Evolutionary conservation across 2,113 vertebrate species (phyloP).

Genomic region (Engystomops pustulosus): DNA sequence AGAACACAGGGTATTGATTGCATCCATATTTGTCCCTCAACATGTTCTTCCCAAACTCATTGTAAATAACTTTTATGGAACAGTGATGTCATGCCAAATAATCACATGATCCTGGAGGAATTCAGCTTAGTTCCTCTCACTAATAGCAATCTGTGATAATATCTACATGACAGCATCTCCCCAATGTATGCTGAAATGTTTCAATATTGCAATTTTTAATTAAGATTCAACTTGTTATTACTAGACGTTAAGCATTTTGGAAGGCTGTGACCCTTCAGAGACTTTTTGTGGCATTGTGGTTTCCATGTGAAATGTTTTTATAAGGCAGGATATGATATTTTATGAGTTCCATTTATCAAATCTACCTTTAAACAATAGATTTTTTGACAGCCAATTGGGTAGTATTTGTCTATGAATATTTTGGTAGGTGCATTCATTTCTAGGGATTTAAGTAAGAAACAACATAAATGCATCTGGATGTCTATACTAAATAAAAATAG

Average conservation of each 20-base stretch:
- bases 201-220: constrained; percentile 50
- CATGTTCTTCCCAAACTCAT: constrained; percentile 9
- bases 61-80: constrained; percentile 54
- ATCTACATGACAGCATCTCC: constrained; percentile 54
- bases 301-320: constrained; percentile 37
- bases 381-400: background rate
- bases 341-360: background rate
- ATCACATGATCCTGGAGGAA: constrained; percentile 47
- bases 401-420: background rate
- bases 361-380: background rate
- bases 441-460: too few species aligned
- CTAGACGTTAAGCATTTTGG: background rate
- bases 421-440: background rate
- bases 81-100: constrained; percentile 41
- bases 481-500: too few species aligned
- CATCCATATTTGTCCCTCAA: constrained; percentile 25
- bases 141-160: constrained; percentile 31
- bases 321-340: background rate
- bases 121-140: constrained; percentile 11
- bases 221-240: constrained; percentile 41
- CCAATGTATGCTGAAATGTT: constrained; percentile 30
- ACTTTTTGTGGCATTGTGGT: constrained; percentile 41
- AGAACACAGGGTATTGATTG: background rate
- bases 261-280: constrained; percentile 29
- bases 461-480: too few species aligned